Base-by-base conservation (phyloP, 2,113 vertebrate species). In the Tonatia bakeri region DNA sequence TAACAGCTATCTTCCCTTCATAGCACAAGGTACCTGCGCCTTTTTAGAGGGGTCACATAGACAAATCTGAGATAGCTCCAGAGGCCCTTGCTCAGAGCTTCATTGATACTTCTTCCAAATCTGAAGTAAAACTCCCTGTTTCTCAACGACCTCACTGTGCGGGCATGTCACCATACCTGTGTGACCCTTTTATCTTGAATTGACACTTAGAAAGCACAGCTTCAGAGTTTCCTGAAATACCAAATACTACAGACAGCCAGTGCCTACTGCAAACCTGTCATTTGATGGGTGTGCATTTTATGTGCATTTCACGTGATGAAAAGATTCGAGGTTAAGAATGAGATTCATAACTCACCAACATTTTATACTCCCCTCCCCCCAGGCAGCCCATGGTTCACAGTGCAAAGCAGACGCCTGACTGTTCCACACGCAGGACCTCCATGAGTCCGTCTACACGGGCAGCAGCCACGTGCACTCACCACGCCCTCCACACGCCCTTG, bases 81-180 rank as follows among this genome's bases (percentile, higher is more conserved):
- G 96, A 97, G 96, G 76, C 64, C 93, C 90, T 97, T 86, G 93
- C 96, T 95, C 94, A 87, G 59, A 89, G 89, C 93, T 97, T 97
- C 96, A 95, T 97, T 94, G 97, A 96, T 97, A 96, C 77, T 93
- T 90, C 96, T 96, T 59, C 7, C 56, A 10, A 97, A 93, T 97
- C 94, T 97, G 94, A 96, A 96, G 96, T 40, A 91, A 96, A 94
- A 96, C 92, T 95, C 84, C 91, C 97, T 97, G 94, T 97, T 98
- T 97, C 97, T 97, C 97, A 96, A 97, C 31, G 11, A 15, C 31
- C 28, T 89, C 31, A 6, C 77, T 75, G 65, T 61, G 54, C 91
- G 91, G 96, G 69, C 59, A 69, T 33, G 72, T 94, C 97, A 93
- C 20, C 11, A 83, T 92, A 90, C 85, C 94, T 94, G 87, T 64